Percentiles rank a stretch among this genome's conserved stretches.
Conservation (phyloP, 2,113 vertebrate species). For the Aptenodytes forsteri region DNA sequence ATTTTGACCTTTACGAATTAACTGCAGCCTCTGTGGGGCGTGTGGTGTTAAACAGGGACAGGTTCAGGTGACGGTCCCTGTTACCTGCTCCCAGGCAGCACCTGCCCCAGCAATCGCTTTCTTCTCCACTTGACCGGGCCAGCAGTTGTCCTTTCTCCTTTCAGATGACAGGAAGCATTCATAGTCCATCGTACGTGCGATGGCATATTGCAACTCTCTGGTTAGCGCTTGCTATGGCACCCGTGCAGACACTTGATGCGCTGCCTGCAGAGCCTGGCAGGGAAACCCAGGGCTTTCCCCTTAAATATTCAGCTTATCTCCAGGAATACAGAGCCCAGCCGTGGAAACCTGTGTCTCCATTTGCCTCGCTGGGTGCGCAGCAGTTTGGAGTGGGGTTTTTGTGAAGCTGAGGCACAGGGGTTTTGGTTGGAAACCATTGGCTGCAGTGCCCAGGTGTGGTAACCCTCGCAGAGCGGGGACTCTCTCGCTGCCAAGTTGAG, state of each 20-base stretch:
- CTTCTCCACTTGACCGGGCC: not conserved
- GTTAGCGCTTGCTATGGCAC: not conserved
- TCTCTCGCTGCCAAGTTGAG: rapidly evolving
- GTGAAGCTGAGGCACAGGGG: not conserved
- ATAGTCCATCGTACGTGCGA: rapidly evolving
- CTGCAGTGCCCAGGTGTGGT: not conserved
- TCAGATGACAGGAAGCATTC: not conserved
- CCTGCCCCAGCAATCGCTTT: not conserved
- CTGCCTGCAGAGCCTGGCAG: not conserved
- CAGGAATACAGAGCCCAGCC: not conserved
- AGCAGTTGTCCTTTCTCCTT: not conserved
- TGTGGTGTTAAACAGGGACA: rapidly evolving
- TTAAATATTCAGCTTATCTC: not conserved
- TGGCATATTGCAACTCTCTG: not conserved
- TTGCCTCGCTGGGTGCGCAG: not conserved
- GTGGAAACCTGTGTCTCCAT: not conserved
- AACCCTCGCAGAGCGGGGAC: rapidly evolving
- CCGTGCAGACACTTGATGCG: rapidly evolving
- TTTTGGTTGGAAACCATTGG: not conserved
- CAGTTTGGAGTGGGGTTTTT: not conserved
- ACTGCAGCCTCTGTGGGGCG: not conserved
- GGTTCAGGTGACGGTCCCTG: not conserved
- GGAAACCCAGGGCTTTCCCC: not conserved
- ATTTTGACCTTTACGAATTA: not conserved
- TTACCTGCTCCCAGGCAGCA: not conserved